Percentiles rank a stretch among this genome's conserved stretches.
phyloP scores from a whole-genome alignment of 1,140 invertebrate species.

The Drosophila chauvacae region DNA sequence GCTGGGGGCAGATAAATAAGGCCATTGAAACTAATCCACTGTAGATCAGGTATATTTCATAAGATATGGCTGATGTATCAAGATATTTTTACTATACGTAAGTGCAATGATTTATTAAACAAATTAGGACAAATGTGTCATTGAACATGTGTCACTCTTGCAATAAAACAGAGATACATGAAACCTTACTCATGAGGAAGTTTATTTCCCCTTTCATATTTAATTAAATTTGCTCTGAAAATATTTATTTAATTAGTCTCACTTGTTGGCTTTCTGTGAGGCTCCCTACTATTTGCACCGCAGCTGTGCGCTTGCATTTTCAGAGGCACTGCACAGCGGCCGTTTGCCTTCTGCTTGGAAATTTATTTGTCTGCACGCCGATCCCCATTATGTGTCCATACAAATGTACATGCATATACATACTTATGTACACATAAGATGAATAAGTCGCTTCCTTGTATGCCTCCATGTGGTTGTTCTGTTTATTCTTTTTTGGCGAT shows the following conservation, averaged over 20 bases:
- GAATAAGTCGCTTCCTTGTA: conserved; percentile 46
- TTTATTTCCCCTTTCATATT: neutral
- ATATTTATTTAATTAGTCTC: conserved; percentile 18
- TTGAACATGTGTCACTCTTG: neutral
- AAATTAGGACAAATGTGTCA: neutral
- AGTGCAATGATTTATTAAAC: neutral
- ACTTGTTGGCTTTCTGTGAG: neutral
- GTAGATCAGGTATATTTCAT: neutral
- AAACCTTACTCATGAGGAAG: conserved; percentile 1
- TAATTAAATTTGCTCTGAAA: neutral
- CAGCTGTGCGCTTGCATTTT: conserved; percentile 32
- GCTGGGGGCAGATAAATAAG: conserved; percentile 1
- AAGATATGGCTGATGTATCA: neutral
- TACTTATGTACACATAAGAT: conserved; percentile 1
- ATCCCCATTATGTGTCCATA: conserved; percentile 61
- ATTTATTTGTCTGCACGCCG: conserved; percentile 77
- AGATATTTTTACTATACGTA: neutral
- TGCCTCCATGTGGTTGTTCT: conserved; percentile 41
- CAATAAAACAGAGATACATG: neutral
- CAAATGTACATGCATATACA: conserved; percentile 5
- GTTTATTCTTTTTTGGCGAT: conserved; percentile 76
- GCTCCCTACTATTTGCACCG: conserved; percentile 2
- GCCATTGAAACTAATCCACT: neutral
- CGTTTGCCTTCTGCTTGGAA: conserved; percentile 62
- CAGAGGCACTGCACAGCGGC: conserved; percentile 37